Conservation (phyloP, 2,113 vertebrate species). For the Cryptomyrus ogoouensis region DNA sequence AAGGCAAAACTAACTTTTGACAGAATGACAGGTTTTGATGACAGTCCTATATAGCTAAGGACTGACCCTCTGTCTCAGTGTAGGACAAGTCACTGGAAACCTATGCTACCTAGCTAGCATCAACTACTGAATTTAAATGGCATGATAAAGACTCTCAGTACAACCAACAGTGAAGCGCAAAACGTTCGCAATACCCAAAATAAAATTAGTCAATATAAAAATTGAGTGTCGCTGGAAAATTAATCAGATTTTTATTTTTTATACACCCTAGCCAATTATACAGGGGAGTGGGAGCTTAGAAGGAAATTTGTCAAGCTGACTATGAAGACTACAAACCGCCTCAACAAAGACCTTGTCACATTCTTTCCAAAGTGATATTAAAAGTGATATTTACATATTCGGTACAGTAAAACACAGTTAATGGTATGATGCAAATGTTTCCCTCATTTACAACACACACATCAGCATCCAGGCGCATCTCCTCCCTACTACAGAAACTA, state of each 20-base stretch:
- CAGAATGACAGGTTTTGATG: neutral
- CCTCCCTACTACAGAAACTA: neutral
- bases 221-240: neutral
- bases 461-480: neutral
- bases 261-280: neutral
- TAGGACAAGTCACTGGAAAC: neutral
- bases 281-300: neutral
- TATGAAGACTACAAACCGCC: neutral
- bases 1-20: neutral
- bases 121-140: neutral
- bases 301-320: neutral
- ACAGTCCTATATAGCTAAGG: neutral
- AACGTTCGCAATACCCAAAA: neutral
- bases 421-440: neutral
- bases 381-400: neutral
- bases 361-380: neutral
- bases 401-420: neutral
- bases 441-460: neutral
- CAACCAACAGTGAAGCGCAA: neutral
- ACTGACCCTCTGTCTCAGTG: neutral
- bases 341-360: neutral
- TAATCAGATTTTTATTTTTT: neutral
- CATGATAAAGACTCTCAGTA: neutral
- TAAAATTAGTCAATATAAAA: neutral
- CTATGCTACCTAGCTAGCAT: neutral